These are phyloP conservation scores for Hyposoter dolosus DNA, from an alignment of 2,888 invertebrate genomes.

Conservation along the genomic window DNA sequence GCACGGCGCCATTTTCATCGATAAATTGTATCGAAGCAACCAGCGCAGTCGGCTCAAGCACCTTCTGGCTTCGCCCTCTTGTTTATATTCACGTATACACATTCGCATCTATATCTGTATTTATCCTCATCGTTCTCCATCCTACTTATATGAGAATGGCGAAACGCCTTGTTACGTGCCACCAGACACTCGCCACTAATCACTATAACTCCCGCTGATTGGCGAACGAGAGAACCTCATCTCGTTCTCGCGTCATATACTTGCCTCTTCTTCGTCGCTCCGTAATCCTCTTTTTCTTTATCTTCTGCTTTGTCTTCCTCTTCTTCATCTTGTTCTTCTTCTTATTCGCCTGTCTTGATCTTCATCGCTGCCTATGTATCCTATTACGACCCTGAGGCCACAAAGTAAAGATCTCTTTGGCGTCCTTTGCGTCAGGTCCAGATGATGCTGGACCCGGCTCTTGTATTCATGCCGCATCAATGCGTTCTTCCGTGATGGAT, in stretches of 20 bases:
- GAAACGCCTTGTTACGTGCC: conserved; percentile 68
- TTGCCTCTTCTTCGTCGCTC: conserved; percentile 42
- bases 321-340: conserved; percentile 24
- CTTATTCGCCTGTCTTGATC: conserved; percentile 28
- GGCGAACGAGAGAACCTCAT: conserved; percentile 63
- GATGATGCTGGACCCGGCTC: conserved; percentile 27
- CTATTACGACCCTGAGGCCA: conserved; percentile 61
- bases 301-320: conserved; percentile 16
- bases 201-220: conserved; percentile 71
- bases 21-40: conserved; percentile 66
- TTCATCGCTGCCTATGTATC: conserved; percentile 51
- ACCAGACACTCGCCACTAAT: conserved; percentile 69
- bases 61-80: conserved; percentile 39
- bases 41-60: conserved; percentile 37
- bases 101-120: conserved; percentile 6
- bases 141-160: conserved; percentile 50
- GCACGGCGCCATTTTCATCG: conserved; percentile 67
- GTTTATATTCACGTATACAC: conserved; percentile 11
- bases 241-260: conserved; percentile 63
- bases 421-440: conserved; percentile 17
- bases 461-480: conserved; percentile 44
- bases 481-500: conserved; percentile 44
- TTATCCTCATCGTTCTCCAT: conserved; percentile 34
- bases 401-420: conserved; percentile 42
- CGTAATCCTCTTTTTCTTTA: conserved; percentile 40